These are phyloP conservation scores for Argyrosomus japonicus DNA, from an alignment of 2,113 vertebrate genomes.

Conservation along the genomic window DNA sequence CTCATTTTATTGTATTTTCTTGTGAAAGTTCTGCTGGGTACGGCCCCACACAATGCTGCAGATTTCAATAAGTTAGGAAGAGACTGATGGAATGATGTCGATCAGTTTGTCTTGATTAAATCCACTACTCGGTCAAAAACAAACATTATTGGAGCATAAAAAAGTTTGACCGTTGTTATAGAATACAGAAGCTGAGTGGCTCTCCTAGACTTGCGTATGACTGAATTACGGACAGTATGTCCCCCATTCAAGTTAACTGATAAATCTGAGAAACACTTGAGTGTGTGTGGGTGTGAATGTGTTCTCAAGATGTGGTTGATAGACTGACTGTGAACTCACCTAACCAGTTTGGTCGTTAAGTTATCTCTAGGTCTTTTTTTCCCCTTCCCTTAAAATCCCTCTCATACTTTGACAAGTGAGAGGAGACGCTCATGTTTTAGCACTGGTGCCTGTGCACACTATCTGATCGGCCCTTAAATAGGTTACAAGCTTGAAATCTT, in stretches of 20 bases:
- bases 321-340: slow-evolving; percentile 30
- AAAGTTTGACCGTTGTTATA: neutral
- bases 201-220: neutral
- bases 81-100: neutral
- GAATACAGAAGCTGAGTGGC: neutral
- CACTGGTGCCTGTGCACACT: slow-evolving; percentile 20
- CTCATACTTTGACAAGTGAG: slow-evolving; percentile 12
- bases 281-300: slow-evolving; percentile 19
- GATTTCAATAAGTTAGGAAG: neutral
- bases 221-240: neutral
- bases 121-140: neutral
- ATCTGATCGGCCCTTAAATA: slow-evolving; percentile 70
- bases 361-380: neutral
- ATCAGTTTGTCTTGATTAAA: neutral
- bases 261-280: neutral
- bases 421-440: neutral
- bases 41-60: neutral
- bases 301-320: slow-evolving; percentile 29
- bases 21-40: neutral
- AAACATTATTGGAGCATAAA: neutral
- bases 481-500: slow-evolving; percentile 76
- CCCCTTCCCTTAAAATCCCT: slow-evolving; percentile 5
- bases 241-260: neutral
- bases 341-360: slow-evolving; percentile 43
- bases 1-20: neutral